Percentiles rank a stretch among this genome's conserved stretches.
phyloP scores from a whole-genome alignment of 2,113 vertebrate species.

The Verasper variegatus region DNA sequence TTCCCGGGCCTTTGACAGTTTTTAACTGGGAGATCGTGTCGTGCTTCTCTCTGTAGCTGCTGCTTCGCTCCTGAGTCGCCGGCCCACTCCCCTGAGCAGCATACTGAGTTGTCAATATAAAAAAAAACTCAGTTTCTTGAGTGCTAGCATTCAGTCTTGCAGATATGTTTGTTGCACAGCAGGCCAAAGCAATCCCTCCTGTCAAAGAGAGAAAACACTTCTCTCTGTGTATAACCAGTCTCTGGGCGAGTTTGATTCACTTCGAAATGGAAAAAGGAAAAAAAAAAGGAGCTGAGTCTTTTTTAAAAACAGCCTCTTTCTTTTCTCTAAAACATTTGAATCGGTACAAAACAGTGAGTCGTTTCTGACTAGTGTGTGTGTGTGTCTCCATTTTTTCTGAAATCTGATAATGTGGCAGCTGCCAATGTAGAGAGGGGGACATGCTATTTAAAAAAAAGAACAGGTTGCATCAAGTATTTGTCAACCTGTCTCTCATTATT shows the following conservation, averaged over 20 bases:
- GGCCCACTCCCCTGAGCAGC: conserved; percentile 56
- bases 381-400: conserved; percentile 41
- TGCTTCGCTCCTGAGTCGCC: conserved; percentile 51
- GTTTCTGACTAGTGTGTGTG: conserved; percentile 40
- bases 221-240: conserved; percentile 21
- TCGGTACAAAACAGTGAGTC: conserved; percentile 35
- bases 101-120: conserved; percentile 67
- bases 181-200: conserved; percentile 56
- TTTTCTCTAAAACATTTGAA: conserved; percentile 45
- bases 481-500: conserved; percentile 76
- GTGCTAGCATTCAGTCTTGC: conserved; percentile 51
- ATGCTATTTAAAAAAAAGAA: conserved; percentile 60
- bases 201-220: conserved; percentile 40
- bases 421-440: conserved; percentile 40
- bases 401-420: conserved; percentile 66
- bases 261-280: conserved; percentile 27
- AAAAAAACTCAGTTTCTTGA: conserved; percentile 47
- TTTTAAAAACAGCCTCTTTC: not conserved
- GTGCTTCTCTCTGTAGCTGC: conserved; percentile 49
- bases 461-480: conserved; percentile 76
- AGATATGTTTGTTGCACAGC: conserved; percentile 64
- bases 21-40: conserved; percentile 73
- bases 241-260: conserved; percentile 33
- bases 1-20: conserved; percentile 79
- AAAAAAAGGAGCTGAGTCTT: not conserved